phyloP scores from a whole-genome alignment of 2,113 vertebrate species.

The Mystacornis crossleyi region DNA sequence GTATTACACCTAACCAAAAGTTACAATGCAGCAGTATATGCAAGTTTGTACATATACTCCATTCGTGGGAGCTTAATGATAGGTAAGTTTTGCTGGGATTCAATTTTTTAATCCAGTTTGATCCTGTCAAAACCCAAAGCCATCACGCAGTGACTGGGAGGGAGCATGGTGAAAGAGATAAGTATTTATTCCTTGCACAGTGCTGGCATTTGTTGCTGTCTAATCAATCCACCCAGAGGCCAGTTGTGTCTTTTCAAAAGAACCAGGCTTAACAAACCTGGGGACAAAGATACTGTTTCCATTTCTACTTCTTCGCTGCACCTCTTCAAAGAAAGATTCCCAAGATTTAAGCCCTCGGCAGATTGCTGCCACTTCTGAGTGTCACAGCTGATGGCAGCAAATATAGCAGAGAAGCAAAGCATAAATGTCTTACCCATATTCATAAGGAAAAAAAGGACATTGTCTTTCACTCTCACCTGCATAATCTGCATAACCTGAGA shows the following conservation, averaged over 20 bases:
- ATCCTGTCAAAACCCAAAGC: background rate
- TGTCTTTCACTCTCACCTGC: background rate
- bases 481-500: background rate
- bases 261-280: background rate
- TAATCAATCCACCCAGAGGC: background rate
- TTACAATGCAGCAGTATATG: background rate
- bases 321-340: background rate
- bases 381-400: background rate
- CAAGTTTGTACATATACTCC: background rate
- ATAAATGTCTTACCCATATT: background rate
- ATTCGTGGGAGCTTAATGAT: background rate
- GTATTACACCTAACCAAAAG: background rate
- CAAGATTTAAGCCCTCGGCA: background rate
- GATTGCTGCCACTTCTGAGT: background rate
- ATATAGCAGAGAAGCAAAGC: background rate
- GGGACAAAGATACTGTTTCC: background rate
- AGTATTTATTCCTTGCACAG: background rate
- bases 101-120: background rate
- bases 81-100: background rate
- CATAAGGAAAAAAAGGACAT: background rate
- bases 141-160: background rate
- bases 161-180: background rate
- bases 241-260: rapidly evolving
- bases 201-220: background rate
- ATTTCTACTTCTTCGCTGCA: background rate